Percentiles rank a stretch among this genome's conserved stretches.
phyloP scores from a whole-genome alignment of 2,797 vertebrate species.

The Gallinago stenura region DNA sequence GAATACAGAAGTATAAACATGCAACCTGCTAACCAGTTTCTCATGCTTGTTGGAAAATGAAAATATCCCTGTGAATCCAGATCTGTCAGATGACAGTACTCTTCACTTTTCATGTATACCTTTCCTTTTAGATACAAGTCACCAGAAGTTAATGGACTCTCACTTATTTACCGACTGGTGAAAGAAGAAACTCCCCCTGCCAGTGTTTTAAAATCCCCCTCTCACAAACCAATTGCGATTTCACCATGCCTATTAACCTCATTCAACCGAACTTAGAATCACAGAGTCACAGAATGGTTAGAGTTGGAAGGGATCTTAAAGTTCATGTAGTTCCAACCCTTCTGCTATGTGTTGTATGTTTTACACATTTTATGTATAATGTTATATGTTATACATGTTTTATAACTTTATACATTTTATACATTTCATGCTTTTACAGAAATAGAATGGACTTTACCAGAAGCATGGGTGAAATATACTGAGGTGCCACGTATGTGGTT shows the following conservation, averaged over 20 bases:
- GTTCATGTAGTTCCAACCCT: background rate
- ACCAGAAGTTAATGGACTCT: background rate
- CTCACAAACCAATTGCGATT: background rate
- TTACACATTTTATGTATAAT: background rate
- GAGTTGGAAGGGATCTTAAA: background rate
- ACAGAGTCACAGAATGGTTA: background rate
- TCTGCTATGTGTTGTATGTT: background rate
- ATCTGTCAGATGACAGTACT: background rate
- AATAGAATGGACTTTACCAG: background rate
- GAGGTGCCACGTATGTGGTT: rapidly evolving
- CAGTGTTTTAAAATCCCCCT: background rate
- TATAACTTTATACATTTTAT: background rate
- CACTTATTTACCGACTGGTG: background rate
- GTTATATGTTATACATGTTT: background rate
- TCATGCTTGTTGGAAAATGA: background rate
- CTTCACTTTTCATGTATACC: background rate
- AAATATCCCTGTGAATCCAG: background rate
- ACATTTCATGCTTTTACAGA: background rate
- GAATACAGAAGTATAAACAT: slow-evolving; percentile 7
- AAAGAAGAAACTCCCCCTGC: background rate
- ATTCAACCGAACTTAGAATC: background rate
- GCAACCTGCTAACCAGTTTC: slow-evolving; percentile 20
- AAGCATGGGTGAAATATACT: background rate
- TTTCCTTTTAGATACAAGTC: background rate
- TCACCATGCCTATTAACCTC: background rate